Percentiles rank a stretch among this genome's conserved stretches.
phyloP scores from a whole-genome alignment of 2,113 vertebrate genomes.

The Sapayoa aenigma region DNA sequence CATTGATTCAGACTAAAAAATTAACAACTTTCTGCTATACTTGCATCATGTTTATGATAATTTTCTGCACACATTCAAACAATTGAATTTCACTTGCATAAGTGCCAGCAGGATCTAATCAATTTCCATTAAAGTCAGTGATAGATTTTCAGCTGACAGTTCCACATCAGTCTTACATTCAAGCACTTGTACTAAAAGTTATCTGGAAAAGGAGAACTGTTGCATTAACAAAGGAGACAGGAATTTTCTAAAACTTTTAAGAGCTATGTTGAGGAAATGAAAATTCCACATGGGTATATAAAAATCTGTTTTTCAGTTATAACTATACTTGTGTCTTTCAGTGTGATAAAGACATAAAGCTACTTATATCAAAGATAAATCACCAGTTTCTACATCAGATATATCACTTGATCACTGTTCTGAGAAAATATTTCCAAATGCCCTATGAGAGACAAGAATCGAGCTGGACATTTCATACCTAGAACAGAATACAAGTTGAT shows the following conservation, averaged over 20 bases:
- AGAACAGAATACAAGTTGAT: neutral
- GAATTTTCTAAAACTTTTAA: neutral
- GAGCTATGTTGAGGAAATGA: neutral
- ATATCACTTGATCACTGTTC: neutral
- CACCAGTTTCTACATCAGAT: neutral
- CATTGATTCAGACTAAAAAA: neutral
- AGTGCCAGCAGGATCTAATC: slow-evolving; percentile 17
- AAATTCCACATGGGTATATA: neutral
- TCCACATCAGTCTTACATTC: neutral
- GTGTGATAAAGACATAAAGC: neutral
- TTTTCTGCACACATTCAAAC: slow-evolving; percentile 17
- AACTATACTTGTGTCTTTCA: neutral
- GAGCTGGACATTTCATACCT: neutral
- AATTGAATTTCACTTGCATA: slow-evolving; percentile 39
- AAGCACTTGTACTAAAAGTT: neutral
- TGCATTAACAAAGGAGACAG: neutral
- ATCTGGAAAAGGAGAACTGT: neutral
- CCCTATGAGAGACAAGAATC: neutral
- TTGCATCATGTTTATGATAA: slow-evolving; percentile 18
- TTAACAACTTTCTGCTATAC: neutral
- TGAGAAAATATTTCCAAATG: neutral
- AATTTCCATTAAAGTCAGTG: slow-evolving; percentile 47
- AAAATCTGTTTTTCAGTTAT: neutral
- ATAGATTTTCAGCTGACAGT: neutral
- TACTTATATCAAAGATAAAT: neutral